Base-by-base conservation (phyloP, 2,888 invertebrate species). In the Pseudanteris insignis region DNA sequence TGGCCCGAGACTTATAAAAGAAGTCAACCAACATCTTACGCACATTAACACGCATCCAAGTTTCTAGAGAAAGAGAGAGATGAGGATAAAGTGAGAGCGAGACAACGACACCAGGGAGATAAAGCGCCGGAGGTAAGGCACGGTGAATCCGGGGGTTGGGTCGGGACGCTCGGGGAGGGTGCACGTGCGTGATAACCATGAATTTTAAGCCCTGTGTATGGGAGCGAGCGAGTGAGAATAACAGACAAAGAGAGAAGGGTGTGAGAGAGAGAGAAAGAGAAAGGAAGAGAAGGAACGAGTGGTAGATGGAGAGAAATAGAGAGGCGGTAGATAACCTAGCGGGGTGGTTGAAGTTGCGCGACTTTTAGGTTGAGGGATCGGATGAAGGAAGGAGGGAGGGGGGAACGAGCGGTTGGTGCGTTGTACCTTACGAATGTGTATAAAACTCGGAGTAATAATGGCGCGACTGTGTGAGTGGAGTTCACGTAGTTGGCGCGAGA, bases 141-240 rank as follows among this genome's bases (percentile, higher is more conserved):
- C 32, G 59, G 48, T 53, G 58, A 51, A 14, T 32, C 26, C 25
- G 10, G 50, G 24, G 40, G 41, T 7, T 38, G 38, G 12, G 37
- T 6, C 4, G 7, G 24, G n/a, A 11, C 15, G 54, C 18, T 10
- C 38, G 33, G 38, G 32, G 33, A 33, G 54, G 43, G 59, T 47
- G 59, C 59, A 53, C 59, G 59, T 53, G 60, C 53, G 48, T 53
- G 53, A 60, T 60, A 60, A 53, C 60, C 60, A 60, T 60, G 60
- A 60, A 60, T 53, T 60, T 53, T 47, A 53, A 53, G 53, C 47
- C 48, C 34, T 18, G 53, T 36, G 48, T 50, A 40, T 34, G 29
- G 32, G 48, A 24, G 26, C 37, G 44, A 51, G 50, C 29, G 48
- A 58, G 57, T 44, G 30, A 30, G 6, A 3, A 4, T 3, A 3